phyloP scores from a whole-genome alignment of 2,113 vertebrate species.

The Peromyscus polionotus region DNA sequence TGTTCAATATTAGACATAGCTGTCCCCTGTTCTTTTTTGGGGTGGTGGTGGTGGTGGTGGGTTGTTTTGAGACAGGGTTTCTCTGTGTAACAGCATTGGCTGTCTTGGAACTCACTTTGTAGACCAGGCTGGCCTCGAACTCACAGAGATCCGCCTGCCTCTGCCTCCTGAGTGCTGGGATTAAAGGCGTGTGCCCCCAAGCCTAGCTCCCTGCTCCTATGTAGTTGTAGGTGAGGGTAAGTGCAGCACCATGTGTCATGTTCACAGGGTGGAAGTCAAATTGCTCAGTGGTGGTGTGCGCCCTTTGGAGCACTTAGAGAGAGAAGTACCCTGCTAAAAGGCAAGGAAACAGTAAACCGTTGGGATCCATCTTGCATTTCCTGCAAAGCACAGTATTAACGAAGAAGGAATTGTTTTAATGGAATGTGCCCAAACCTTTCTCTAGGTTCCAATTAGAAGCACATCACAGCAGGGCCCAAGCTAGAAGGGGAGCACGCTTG shows the following conservation, averaged over 20 bases:
- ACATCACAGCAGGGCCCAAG: neutral
- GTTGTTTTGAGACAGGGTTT: neutral
- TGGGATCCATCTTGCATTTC: constrained; percentile 44
- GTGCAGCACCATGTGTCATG: constrained; percentile 62
- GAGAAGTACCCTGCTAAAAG: constrained; percentile 45
- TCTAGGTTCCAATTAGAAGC: neutral
- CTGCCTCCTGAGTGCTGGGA: neutral
- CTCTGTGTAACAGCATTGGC: neutral
- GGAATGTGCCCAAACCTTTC: neutral
- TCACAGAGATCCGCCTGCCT: neutral
- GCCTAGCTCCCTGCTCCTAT: neutral
- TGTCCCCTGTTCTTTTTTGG: neutral
- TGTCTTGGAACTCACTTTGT: neutral
- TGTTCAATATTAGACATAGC: constrained; percentile 5
- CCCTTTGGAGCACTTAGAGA: constrained; percentile 7
- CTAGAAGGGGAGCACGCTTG: neutral
- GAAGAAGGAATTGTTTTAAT: neutral
- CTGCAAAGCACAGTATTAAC: constrained; percentile 48
- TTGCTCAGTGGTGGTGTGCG: constrained; percentile 42
- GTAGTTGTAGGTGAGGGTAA: constrained; percentile 10
- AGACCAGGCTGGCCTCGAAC: neutral
- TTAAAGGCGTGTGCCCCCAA: neutral
- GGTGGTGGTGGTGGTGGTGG: no score
- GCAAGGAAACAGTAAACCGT: constrained; percentile 29
- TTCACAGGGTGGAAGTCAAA: constrained; percentile 55